phyloP scores from a whole-genome alignment of 2,113 vertebrate genomes.

The Tapirus terrestris region DNA sequence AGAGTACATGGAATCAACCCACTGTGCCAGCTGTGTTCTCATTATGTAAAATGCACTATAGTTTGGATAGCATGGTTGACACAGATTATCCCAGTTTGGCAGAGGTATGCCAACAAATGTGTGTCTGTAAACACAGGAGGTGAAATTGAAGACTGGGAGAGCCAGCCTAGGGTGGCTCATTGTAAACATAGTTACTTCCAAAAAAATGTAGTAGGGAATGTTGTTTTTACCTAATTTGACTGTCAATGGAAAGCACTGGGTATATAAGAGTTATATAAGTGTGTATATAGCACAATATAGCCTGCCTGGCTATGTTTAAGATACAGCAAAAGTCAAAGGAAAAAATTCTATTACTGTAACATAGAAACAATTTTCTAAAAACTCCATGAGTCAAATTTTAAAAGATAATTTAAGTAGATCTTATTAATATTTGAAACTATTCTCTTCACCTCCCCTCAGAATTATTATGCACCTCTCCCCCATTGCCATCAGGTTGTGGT shows the following conservation, averaged over 20 bases:
- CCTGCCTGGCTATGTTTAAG: neutral
- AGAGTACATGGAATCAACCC: neutral
- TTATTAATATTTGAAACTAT: neutral
- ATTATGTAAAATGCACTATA: neutral
- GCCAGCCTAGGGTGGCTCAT: accelerated
- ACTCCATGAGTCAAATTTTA: neutral
- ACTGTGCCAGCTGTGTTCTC: neutral
- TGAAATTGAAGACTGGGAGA: neutral
- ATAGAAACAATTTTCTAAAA: neutral
- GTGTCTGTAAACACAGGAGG: neutral
- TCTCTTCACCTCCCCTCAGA: neutral
- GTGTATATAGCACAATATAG: neutral
- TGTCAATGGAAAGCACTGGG: neutral
- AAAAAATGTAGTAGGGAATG: neutral
- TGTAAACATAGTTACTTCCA: neutral
- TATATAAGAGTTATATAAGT: neutral
- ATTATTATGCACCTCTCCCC: accelerated
- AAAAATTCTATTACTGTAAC: neutral
- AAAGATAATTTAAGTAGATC: neutral
- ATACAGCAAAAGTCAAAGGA: neutral
- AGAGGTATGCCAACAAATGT: neutral
- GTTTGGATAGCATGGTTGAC: slow-evolving; percentile 22
- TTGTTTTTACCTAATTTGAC: neutral
- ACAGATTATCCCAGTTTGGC: neutral
- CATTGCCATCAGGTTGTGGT: accelerated